Conservation (phyloP, 2,113 vertebrate species). For the Phrynocephalus versicolor region DNA sequence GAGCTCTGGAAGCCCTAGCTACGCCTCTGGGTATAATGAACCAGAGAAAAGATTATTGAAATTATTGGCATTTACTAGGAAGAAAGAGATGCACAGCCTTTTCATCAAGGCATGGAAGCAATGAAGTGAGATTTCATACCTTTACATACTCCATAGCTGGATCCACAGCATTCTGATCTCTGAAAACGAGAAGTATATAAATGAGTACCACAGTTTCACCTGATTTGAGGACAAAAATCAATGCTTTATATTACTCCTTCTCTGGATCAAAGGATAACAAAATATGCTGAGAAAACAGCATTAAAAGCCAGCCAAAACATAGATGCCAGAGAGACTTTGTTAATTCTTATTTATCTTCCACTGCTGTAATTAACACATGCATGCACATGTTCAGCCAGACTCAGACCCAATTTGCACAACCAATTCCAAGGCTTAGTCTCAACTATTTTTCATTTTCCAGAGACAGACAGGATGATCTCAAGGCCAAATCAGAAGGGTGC, state of each 20-base stretch:
- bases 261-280: neutral
- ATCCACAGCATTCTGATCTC: constrained; percentile 77
- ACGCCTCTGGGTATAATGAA: no score
- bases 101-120: neutral
- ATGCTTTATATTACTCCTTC: neutral
- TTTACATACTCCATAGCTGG: constrained; percentile 84
- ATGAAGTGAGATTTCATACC: constrained; percentile 73
- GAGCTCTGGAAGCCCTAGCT: no score
- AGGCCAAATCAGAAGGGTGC: neutral
- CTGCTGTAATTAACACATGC: neutral
- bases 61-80: neutral
- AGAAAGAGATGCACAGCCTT: neutral
- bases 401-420: neutral
- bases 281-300: neutral
- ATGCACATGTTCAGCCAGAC: neutral
- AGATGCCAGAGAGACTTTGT: neutral
- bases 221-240: constrained; percentile 21
- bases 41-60: neutral
- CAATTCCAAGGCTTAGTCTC: neutral
- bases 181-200: constrained; percentile 62
- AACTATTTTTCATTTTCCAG: neutral
- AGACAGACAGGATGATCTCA: neutral
- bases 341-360: neutral
- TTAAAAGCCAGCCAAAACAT: neutral
- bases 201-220: constrained; percentile 45